Evolutionary conservation across 2,113 vertebrate species (phyloP).

Genomic region (Hymenochirus boettgeri): DNA sequence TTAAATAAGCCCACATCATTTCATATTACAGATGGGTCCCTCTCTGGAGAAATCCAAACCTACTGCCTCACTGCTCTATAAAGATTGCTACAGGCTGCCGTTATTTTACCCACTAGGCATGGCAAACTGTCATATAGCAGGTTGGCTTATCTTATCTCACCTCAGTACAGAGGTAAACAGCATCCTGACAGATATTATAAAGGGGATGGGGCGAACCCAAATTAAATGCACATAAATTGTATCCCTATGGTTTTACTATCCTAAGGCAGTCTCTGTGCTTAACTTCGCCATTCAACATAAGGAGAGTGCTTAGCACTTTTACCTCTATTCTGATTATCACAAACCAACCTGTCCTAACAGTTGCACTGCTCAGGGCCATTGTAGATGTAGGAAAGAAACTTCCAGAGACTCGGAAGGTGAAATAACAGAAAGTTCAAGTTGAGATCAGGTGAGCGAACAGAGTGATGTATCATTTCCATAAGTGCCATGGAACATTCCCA

Average conservation of each 20-base stretch:
- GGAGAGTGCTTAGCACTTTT: slow-evolving; percentile 24
- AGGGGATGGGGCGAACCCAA: not conserved
- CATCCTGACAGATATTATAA: not conserved
- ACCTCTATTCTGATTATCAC: slow-evolving; percentile 4
- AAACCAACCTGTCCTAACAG: slow-evolving; percentile 7
- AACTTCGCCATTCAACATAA: not conserved
- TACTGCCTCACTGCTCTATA: too few species aligned
- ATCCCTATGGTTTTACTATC: slow-evolving; percentile 16
- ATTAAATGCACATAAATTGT: slow-evolving; percentile 42
- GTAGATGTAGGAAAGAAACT: not conserved
- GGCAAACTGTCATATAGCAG: slow-evolving; percentile 1
- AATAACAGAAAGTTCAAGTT: too few species aligned
- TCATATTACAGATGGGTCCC: too few species aligned
- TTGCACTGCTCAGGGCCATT: slow-evolving; percentile 6
- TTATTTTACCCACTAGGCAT: slow-evolving; percentile 19
- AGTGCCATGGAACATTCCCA: not conserved
- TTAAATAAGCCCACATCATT: too few species aligned
- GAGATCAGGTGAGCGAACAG: too few species aligned
- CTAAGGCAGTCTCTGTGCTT: slow-evolving; percentile 12
- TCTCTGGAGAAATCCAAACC: too few species aligned
- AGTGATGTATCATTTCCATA: too few species aligned
- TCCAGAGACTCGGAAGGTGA: not conserved
- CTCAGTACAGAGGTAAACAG: slow-evolving; percentile 4
- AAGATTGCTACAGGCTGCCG: too few species aligned
- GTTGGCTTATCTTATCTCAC: slow-evolving; percentile 1